These are phyloP conservation scores for Cichladusa arquata DNA, from an alignment of 2,113 vertebrate genomes.

Conservation along the genomic window DNA sequence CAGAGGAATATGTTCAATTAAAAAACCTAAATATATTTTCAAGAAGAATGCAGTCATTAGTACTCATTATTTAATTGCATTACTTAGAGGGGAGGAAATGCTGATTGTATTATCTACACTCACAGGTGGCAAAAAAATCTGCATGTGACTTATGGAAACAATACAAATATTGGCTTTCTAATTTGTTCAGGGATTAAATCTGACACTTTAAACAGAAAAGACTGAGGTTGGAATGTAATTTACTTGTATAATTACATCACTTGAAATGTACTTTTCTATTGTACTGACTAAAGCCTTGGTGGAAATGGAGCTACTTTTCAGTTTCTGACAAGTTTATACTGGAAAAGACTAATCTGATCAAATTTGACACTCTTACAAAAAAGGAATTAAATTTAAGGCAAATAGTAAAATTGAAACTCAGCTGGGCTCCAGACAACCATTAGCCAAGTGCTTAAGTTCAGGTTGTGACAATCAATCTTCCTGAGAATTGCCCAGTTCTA, in stretches of 20 bases:
- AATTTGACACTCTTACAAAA: neutral
- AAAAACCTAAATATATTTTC: neutral
- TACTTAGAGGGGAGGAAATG: neutral
- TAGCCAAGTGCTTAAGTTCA: neutral
- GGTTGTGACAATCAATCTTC: neutral
- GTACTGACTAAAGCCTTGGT: neutral
- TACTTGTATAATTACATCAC: neutral
- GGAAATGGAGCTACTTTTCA: neutral
- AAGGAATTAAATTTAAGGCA: neutral
- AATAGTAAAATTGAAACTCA: conserved; percentile 31
- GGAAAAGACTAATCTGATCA: neutral
- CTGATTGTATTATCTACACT: neutral
- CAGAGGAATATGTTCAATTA: neutral
- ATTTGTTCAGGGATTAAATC: neutral
- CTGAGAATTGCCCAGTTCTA: neutral
- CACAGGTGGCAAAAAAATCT: neutral
- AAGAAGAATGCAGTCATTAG: neutral
- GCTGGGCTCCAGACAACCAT: neutral
- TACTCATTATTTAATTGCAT: neutral
- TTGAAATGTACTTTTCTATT: neutral
- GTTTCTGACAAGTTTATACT: neutral
- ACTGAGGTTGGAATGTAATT: neutral
- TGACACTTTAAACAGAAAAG: neutral
- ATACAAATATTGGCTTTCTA: neutral
- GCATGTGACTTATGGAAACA: neutral